phyloP scores from a whole-genome alignment of 2,113 vertebrate genomes.

The Cettia cetti region DNA sequence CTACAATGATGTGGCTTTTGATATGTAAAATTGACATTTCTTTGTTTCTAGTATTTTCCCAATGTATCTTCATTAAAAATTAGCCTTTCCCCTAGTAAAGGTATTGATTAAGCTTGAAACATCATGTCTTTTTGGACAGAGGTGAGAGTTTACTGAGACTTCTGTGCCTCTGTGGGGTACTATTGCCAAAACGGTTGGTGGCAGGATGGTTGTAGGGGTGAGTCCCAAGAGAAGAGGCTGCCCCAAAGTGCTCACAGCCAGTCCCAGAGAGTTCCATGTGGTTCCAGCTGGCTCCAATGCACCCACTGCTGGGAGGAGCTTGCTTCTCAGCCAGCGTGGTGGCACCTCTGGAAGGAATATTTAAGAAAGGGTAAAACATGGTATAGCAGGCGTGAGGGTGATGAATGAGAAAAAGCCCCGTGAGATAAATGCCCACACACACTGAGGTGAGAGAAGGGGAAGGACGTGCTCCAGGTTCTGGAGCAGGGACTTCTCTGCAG shows the following conservation, averaged over 20 bases:
- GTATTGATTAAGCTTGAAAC: not conserved
- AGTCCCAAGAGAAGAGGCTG: not conserved
- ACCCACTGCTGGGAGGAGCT: rapidly evolving
- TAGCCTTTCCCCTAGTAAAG: not conserved
- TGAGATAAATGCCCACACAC: not conserved
- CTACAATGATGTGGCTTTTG: not conserved
- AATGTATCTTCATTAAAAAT: not conserved
- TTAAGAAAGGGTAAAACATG: not conserved
- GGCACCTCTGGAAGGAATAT: not conserved
- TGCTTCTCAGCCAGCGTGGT: rapidly evolving
- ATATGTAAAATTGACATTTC: not conserved
- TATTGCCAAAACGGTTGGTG: not conserved
- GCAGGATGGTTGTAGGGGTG: too few relatives aligned
- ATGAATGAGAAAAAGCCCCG: not conserved
- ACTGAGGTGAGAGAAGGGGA: not conserved
- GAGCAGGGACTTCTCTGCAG: not conserved
- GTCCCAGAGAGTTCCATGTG: not conserved
- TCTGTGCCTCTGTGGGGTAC: not conserved
- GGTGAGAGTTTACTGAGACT: not conserved
- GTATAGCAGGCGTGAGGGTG: not conserved
- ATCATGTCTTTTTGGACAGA: not conserved
- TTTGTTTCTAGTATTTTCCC: not conserved
- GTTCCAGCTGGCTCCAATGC: not conserved
- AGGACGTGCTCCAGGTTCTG: not conserved
- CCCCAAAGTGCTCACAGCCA: not conserved